Base-by-base conservation (phyloP, 2,888 invertebrate species). In the Rhingia campestris region DNA sequence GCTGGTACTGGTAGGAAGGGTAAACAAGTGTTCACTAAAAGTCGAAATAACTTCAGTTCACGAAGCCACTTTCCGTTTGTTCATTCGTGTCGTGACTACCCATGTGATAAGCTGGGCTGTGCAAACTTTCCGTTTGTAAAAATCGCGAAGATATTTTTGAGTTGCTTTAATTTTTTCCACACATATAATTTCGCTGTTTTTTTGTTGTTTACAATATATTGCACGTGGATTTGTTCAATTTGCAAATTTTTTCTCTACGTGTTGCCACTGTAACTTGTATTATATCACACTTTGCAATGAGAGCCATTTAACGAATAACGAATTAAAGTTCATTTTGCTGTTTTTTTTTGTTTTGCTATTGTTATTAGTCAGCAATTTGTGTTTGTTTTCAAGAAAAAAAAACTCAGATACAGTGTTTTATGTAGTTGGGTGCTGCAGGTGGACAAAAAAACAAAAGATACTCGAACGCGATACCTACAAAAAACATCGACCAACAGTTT, bases 71-170 rank as follows among this genome's bases (percentile, higher is more conserved):
- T 75, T 67, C 67, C 59, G 69, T 56, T 64, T 6, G 58, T 73
- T 82, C 61, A 82, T 79, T 82, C 67, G 67, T 58, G 79, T 63
- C 45, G 73, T 63, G 82, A 69, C 73, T 56, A 22, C 54, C 58
- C 35, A 9, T 35, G 58, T 58, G 53, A 61, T 45, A 33, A 64
- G 73, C 14, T 64, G 74, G 33, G 9, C 30, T 43, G 12, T 49
- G 22, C 6, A 33, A 14, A 32, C 32, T 7, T 4, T 54, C 33
- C 2, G 58, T 70, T 56, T 9, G 22, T 12, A 35, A 54, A 53
- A 39, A 47, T 43, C 59, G 61, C 41, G 58, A 39, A 58, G 35
- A 58, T 54, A 45, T 54, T 45, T 63, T 73, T 32, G 59, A 9
- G 53, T 33, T 6, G 6, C 35, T 9, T 22, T 22, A 22, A 22